A percentile compares a stretch with the other conserved stretches of the same genome.
Evolutionary conservation across 2,113 vertebrate species (phyloP).

Genomic region (Protobothrops flavoviridis): DNA sequence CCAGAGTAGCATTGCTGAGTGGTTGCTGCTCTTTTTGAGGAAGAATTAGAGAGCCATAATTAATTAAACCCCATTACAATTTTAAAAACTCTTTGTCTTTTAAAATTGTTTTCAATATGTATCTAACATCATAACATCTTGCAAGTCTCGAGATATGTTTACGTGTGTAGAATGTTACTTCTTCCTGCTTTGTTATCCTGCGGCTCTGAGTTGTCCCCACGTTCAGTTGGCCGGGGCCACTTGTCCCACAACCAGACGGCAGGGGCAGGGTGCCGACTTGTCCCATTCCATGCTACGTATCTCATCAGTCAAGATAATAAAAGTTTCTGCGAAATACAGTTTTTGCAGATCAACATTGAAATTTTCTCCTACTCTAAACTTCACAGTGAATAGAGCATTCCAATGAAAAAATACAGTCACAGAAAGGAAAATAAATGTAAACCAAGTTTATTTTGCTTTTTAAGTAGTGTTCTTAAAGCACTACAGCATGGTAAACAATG

Average conservation of each 20-base stretch:
- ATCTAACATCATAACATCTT: not conserved
- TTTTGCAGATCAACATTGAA: slow-evolving; percentile 36
- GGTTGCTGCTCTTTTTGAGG: not conserved
- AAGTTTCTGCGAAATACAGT: slow-evolving; percentile 31
- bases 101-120: not conserved
- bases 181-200: not conserved
- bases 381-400: slow-evolving; percentile 60
- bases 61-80: not conserved
- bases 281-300: not conserved
- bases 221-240: not conserved
- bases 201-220: not conserved
- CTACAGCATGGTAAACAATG: slow-evolving; percentile 98
- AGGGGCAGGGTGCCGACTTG: not conserved
- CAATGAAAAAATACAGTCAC: slow-evolving; percentile 67
- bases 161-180: not conserved
- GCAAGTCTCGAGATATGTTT: not conserved
- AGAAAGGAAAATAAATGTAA: slow-evolving; percentile 92
- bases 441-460: slow-evolving; percentile 96
- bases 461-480: slow-evolving; percentile 96
- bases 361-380: slow-evolving; percentile 8
- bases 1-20: no score
- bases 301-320: not conserved
- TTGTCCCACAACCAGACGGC: not conserved
- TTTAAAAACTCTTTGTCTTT: not conserved
- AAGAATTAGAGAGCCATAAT: not conserved